Percentiles rank a stretch among this genome's conserved stretches.
Conservation (phyloP, 1,140 invertebrate species). For the Melipona quadrifasciata region DNA sequence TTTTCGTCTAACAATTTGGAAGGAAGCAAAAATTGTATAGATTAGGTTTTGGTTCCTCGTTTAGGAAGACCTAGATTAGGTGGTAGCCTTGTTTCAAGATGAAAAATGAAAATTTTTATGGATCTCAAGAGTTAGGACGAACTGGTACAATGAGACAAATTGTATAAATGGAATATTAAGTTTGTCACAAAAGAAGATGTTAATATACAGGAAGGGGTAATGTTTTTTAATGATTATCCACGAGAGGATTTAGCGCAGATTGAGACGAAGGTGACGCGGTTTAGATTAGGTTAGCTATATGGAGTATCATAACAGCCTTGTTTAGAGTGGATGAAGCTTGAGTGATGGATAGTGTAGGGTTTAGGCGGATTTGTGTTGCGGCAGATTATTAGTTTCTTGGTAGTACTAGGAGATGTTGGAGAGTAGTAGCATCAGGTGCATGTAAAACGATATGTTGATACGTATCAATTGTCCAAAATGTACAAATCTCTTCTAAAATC, state of each 20-base stretch:
- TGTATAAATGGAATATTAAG: too few species aligned
- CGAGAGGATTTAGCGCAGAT: neutral
- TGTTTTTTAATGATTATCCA: neutral
- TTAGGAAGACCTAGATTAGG: too few species aligned
- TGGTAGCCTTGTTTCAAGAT: neutral
- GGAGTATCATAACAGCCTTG: neutral
- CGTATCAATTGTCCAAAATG: neutral
- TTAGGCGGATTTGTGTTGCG: neutral
- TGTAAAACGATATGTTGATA: neutral
- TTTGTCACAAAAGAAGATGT: too few species aligned
- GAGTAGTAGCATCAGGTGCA: neutral
- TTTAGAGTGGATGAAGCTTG: conserved; percentile 1
- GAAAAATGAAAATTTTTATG: neutral
- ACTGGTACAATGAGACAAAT: neutral
- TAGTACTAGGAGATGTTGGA: neutral
- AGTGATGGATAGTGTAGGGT: neutral
- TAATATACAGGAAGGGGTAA: neutral
- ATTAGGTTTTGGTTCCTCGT: neutral
- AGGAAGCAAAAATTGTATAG: neutral
- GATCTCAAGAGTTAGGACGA: neutral
- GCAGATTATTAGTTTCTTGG: neutral
- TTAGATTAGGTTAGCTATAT: neutral
- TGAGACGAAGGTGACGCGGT: neutral
- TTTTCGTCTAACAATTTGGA: neutral
- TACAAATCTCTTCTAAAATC: too few species aligned